Conservation (phyloP, 2,113 vertebrate species). For the Uria lomvia region DNA sequence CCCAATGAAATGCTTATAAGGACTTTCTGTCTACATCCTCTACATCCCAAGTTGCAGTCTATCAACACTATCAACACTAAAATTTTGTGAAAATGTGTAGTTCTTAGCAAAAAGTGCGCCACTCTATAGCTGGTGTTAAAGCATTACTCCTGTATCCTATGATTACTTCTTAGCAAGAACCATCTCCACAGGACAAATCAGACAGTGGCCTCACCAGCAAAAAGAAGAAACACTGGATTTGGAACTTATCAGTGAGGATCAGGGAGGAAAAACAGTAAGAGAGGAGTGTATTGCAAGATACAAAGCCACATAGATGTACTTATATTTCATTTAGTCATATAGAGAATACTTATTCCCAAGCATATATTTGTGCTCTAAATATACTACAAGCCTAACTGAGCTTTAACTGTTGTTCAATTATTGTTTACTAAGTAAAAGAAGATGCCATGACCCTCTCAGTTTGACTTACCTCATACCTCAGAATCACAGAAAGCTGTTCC, state of each 20-base stretch:
- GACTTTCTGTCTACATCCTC: background rate
- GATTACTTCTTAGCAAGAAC: background rate
- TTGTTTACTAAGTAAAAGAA: background rate
- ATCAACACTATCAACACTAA: background rate
- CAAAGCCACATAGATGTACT: background rate
- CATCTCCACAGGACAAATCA: background rate
- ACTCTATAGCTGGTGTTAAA: background rate
- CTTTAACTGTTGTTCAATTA: background rate
- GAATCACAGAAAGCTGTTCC: background rate
- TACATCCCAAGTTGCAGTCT: background rate
- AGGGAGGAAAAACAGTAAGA: background rate
- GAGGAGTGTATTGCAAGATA: background rate
- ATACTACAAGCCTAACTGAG: background rate
- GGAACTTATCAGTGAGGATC: background rate
- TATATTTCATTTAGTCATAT: background rate
- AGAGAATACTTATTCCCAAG: background rate
- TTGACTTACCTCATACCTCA: background rate
- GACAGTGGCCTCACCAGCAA: background rate
- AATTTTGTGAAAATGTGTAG: background rate
- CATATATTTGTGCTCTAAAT: background rate
- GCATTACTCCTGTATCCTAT: background rate
- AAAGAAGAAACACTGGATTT: background rate
- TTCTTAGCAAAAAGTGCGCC: background rate
- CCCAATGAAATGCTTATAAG: background rate
- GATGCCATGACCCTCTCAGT: background rate